These are phyloP conservation scores for Setophaga petechia DNA, from an alignment of 2,113 vertebrate species.

Conservation along the genomic window DNA sequence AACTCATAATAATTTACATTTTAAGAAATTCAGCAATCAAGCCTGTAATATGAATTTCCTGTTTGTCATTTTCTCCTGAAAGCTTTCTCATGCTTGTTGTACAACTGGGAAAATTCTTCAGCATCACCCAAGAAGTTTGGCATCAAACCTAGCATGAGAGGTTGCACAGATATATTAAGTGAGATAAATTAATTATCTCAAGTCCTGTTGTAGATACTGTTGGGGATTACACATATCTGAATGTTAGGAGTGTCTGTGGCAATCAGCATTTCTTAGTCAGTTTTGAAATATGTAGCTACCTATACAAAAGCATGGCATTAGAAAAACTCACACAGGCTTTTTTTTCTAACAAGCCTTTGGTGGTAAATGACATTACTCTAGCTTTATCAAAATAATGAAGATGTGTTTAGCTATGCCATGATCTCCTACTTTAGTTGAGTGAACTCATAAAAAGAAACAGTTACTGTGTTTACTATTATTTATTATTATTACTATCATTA, in stretches of 20 bases:
- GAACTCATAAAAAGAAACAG: background rate
- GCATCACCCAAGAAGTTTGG: background rate
- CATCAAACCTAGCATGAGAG: rapidly evolving
- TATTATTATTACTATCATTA: background rate
- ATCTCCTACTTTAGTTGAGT: background rate
- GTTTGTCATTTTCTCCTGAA: background rate
- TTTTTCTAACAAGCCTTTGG: background rate
- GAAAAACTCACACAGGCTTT: background rate
- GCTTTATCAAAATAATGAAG: background rate
- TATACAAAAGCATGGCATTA: background rate
- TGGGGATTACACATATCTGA: background rate
- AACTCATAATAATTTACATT: background rate
- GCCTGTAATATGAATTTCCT: background rate
- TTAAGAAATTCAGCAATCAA: background rate
- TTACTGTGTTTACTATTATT: background rate
- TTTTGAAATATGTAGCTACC: background rate
- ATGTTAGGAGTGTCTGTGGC: background rate
- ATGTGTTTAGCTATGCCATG: background rate
- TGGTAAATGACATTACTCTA: background rate
- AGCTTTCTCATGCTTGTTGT: background rate
- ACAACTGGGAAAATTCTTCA: background rate
- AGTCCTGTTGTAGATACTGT: background rate
- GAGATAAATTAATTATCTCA: background rate
- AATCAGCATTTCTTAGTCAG: background rate
- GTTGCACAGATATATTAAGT: background rate